These are phyloP conservation scores for Myodes glareolus DNA, from an alignment of 2,113 vertebrate species.

Conservation along the genomic window DNA sequence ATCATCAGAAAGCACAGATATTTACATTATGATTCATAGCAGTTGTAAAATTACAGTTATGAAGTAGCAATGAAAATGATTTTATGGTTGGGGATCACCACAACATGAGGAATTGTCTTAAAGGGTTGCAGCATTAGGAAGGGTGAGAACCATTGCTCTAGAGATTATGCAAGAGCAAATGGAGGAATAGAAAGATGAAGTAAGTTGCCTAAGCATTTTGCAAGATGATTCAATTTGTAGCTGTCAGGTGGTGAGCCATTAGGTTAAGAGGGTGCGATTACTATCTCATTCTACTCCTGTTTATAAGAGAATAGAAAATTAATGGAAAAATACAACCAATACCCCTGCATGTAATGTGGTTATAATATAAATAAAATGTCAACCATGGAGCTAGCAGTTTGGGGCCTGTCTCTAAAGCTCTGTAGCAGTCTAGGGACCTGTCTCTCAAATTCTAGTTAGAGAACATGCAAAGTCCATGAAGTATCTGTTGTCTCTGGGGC, in stretches of 20 bases:
- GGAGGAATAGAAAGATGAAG: not conserved
- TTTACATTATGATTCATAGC: not conserved
- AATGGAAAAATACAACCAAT: not conserved
- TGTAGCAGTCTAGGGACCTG: not conserved
- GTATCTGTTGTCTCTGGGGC: not conserved
- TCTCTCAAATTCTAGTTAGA: not conserved
- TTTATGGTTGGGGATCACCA: not conserved
- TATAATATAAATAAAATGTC: slow-evolving; percentile 14
- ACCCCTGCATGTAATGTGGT: not conserved
- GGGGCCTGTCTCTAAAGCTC: not conserved
- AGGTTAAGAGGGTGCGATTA: not conserved
- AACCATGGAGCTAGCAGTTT: not conserved
- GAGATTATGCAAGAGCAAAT: not conserved
- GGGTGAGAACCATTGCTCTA: not conserved
- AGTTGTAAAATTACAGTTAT: not conserved
- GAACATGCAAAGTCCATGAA: not conserved
- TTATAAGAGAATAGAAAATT: slow-evolving; percentile 15
- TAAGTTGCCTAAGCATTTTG: not conserved
- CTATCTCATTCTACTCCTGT: not conserved
- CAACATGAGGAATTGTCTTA: not conserved
- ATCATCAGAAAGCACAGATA: not conserved
- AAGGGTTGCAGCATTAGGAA: not conserved
- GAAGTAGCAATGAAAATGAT: not conserved
- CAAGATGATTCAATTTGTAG: not conserved
- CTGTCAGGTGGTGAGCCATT: not conserved